Evolutionary conservation across 2,888 invertebrate species (phyloP).

Genomic region (Nomada goodeniana): DNA sequence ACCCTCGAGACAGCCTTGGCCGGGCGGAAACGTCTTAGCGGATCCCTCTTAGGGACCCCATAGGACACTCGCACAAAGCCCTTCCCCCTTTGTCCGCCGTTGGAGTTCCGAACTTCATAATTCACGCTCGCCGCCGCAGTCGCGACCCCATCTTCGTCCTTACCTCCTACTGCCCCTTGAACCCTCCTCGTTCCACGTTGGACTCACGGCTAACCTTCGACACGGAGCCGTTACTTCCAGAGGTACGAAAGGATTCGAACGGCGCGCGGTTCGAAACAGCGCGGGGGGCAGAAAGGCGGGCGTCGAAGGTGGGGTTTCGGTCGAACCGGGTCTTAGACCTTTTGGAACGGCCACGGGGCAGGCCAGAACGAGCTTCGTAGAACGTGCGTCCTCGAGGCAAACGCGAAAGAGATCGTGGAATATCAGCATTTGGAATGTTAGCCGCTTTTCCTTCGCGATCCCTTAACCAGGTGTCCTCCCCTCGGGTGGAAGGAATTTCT

Average conservation of each 20-base stretch:
- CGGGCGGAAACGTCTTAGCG: constrained; percentile 47
- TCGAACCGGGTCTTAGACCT: constrained; percentile 1
- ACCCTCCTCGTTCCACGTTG: background rate
- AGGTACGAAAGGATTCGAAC: constrained; percentile 39
- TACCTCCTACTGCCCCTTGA: no score
- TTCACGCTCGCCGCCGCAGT: constrained; percentile 52
- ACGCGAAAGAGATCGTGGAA: background rate
- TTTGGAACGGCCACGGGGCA: background rate
- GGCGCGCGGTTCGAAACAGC: constrained; percentile 16
- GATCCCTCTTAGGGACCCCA: constrained; percentile 53
- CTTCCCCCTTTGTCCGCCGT: constrained; percentile 63
- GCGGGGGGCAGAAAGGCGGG: background rate
- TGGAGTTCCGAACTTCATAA: constrained; percentile 65
- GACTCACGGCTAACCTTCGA: constrained; percentile 6
- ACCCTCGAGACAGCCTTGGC: constrained; percentile 58
- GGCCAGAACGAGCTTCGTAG: background rate
- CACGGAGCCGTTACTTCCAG: background rate
- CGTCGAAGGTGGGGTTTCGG: constrained; percentile 14
- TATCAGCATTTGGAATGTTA: constrained; percentile 18
- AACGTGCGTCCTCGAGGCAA: background rate
- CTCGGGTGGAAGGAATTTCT: no score
- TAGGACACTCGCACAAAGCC: constrained; percentile 55
- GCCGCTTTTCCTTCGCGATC: background rate
- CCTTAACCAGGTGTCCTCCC: no score
- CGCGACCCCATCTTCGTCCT: background rate